Evolutionary conservation across 1,140 invertebrate species (phyloP).

Genomic region (Lasaia peninsularis): DNA sequence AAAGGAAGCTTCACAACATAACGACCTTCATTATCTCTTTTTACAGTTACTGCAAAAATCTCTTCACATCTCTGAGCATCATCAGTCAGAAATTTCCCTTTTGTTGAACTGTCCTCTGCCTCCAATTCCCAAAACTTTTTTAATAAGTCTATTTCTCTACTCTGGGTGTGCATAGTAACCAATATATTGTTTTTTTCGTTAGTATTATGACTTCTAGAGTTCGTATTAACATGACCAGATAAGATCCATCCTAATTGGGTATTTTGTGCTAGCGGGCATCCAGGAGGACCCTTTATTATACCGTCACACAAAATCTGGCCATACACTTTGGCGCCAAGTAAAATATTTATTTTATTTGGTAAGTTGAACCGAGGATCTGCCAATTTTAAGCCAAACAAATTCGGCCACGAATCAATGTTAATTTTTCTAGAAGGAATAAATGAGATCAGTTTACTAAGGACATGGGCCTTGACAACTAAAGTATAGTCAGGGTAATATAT

Average conservation of each 20-base stretch:
- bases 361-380: constrained; percentile 19
- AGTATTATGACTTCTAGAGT: neutral
- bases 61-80: constrained; percentile 36
- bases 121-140: constrained; percentile 37
- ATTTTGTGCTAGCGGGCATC: constrained; percentile 21
- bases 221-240: constrained; percentile 19
- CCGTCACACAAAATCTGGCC: constrained; percentile 20
- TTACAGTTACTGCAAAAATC: constrained; percentile 23
- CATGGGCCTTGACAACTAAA: constrained; percentile 25
- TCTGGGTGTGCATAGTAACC: neutral
- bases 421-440: constrained; percentile 21
- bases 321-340: constrained; percentile 25
- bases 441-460: constrained; percentile 24
- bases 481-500: constrained; percentile 20
- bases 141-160: neutral
- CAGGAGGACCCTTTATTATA: constrained; percentile 21
- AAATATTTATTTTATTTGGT: constrained; percentile 19
- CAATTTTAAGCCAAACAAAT: constrained; percentile 19
- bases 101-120: constrained; percentile 10
- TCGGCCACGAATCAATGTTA: constrained; percentile 12
- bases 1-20: constrained; percentile 29
- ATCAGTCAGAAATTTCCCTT: constrained; percentile 19
- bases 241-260: constrained; percentile 23
- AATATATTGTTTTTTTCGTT: neutral
- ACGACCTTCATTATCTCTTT: constrained; percentile 26